Percentiles rank a stretch among this genome's conserved stretches.
Evolutionary conservation across 2,113 vertebrate species (phyloP).

Genomic region (Pelecanus crispus): DNA sequence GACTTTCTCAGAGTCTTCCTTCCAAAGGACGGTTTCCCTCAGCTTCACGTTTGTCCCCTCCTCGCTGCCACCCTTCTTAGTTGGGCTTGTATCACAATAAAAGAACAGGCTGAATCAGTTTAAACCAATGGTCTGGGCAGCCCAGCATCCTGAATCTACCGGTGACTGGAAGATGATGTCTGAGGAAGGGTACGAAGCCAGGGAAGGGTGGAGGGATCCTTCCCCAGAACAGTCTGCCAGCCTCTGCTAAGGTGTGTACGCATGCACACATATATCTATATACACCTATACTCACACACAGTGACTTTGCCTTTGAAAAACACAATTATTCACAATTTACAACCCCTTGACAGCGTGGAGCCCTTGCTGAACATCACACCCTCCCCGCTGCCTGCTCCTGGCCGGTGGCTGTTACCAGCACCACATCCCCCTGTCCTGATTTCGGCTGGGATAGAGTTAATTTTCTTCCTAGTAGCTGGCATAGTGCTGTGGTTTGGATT

Average conservation of each 20-base stretch:
- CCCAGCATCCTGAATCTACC: not conserved
- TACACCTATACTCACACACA: not conserved
- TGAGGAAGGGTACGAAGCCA: not conserved
- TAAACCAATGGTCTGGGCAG: not conserved
- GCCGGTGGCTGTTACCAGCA: not conserved
- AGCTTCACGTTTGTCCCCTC: not conserved
- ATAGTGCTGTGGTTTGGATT: too few relatives aligned
- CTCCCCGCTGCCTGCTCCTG: not conserved
- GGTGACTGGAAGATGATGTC: not conserved
- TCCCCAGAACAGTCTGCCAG: not conserved
- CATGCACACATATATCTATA: fast-evolving
- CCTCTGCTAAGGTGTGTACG: not conserved
- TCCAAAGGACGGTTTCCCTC: not conserved
- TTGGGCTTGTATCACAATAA: not conserved
- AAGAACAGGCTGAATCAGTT: not conserved
- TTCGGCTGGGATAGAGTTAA: too few relatives aligned
- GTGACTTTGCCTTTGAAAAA: not conserved
- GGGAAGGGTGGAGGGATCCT: not conserved
- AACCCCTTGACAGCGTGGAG: not conserved
- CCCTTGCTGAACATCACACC: not conserved
- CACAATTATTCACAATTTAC: not conserved
- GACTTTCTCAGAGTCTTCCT: not conserved
- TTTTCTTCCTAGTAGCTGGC: too few relatives aligned
- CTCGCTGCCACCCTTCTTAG: not conserved
- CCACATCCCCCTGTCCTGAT: too few relatives aligned